Conservation (phyloP, 2,888 invertebrate species). For the Halictus quadricinctus region DNA sequence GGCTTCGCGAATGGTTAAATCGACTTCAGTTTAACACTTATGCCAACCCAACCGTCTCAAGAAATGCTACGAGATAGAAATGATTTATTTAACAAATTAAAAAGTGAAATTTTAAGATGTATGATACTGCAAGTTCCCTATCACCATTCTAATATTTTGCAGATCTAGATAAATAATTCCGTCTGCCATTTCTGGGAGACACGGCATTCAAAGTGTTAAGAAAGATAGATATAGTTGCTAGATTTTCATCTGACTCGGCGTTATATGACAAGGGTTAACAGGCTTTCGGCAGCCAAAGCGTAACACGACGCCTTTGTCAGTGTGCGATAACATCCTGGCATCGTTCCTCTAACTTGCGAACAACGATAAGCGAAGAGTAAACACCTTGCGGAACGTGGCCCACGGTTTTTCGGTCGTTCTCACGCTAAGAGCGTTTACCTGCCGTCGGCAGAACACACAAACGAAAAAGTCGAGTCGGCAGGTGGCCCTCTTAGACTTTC, state of each 20-base stretch:
- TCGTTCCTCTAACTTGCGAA: not conserved
- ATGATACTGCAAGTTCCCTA: no score
- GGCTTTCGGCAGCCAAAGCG: not conserved
- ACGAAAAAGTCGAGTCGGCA: not conserved
- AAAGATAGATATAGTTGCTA: not conserved
- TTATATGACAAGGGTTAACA: not conserved
- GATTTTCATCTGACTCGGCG: not conserved
- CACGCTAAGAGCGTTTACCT: not conserved
- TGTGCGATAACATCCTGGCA: not conserved
- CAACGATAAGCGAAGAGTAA: not conserved
- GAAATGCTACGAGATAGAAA: no score
- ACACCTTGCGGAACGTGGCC: not conserved
- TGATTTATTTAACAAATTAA: no score
- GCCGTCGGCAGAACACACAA: not conserved
- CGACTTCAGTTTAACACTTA: not conserved
- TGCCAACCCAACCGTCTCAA: no score
- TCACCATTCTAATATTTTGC: no score
- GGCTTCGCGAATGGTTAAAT: not conserved
- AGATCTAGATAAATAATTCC: no score
- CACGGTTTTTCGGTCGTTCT: not conserved
- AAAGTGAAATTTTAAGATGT: no score
- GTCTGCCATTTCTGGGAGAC: not conserved
- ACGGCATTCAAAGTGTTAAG: not conserved
- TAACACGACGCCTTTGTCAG: not conserved
- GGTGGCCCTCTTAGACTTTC: not conserved